Evolutionary conservation across 2,888 invertebrate genomes (phyloP), one percentile per base, ranked within the genome.

Genomic region (Agrenia bidenticulata): DNA sequence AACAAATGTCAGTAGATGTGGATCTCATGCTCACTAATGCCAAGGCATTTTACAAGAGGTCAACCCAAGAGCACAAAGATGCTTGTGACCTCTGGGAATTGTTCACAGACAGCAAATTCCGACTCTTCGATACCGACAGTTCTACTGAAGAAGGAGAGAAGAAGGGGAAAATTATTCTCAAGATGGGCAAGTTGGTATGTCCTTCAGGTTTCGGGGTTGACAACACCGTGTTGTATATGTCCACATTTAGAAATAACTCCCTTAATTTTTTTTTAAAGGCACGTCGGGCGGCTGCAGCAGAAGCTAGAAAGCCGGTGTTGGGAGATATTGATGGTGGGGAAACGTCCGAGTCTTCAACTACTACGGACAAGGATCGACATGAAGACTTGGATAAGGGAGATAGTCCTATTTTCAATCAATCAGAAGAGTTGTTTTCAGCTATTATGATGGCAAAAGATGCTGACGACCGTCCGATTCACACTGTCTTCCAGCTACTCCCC

Each of bases 21-120:
- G 92, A 94, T 78, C 83, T 96, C 39, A 85, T 99, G 77, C 89
- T 96, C 27, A 91, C 88, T 77, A 99, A 99, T 83, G 94, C 97
- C 0, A 94, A 94, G 80, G 89, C 92, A 9, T 98, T 94, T 82
- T 97, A 97, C 80, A 95, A 86, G 32, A 59, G 88, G 17, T 90
- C 87, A 58, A 86, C 90, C 0, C 84, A 86, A 23, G 97, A 97
- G 79, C 89, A 92, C 79, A 90, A 88, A 79, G 96, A 97, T 82
- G 96, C 97, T 0, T 85, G 85, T 70, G 89, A 92, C 59, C 81
- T 98, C 50, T 90, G 92, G 90, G 92, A 93, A 63, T 83, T 94
- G 51, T 94, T 91, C 78, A 81, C 85, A 63, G 82, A 82, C 62
- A 84, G 84, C 27, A 86, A 86, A 79, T 84, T 79, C 78, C 84